Conservation (phyloP, 2,797 vertebrate species). For the Carcharodon carcharias region DNA sequence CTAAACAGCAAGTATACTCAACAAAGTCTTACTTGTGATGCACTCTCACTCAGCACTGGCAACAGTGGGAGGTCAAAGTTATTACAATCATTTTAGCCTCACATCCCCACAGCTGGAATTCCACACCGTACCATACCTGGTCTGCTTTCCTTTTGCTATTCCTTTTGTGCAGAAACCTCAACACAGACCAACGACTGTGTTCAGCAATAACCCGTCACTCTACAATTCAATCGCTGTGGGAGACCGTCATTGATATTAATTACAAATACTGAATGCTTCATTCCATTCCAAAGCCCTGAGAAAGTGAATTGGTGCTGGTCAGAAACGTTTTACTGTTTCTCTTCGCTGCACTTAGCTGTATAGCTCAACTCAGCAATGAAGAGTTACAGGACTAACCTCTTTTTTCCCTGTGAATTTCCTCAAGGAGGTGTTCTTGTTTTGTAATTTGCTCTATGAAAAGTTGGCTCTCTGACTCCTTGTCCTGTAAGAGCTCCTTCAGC, state of each 20-base stretch:
- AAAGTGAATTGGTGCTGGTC: neutral
- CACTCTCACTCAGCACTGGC: neutral
- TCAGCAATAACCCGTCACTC: neutral
- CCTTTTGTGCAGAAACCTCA: neutral
- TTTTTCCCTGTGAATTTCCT: constrained; percentile 70
- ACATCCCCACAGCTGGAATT: neutral
- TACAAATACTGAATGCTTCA: neutral
- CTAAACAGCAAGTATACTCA: neutral
- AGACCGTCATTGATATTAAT: neutral
- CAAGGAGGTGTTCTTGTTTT: constrained; percentile 72
- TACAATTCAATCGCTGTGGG: neutral
- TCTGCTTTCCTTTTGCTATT: neutral
- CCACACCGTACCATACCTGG: neutral
- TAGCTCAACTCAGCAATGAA: neutral
- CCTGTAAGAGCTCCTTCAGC: constrained; percentile 62
- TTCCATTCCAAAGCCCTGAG: neutral
- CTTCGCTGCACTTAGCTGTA: neutral
- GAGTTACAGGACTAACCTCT: constrained; percentile 61
- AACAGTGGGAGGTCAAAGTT: neutral
- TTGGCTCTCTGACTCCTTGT: constrained; percentile 65
- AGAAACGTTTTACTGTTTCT: neutral
- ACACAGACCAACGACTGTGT: neutral
- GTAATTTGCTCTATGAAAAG: constrained; percentile 68
- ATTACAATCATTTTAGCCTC: neutral
- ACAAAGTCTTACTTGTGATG: neutral